These are phyloP conservation scores for Thamnophis elegans DNA, from an alignment of 2,797 vertebrate species.

Conservation along the genomic window DNA sequence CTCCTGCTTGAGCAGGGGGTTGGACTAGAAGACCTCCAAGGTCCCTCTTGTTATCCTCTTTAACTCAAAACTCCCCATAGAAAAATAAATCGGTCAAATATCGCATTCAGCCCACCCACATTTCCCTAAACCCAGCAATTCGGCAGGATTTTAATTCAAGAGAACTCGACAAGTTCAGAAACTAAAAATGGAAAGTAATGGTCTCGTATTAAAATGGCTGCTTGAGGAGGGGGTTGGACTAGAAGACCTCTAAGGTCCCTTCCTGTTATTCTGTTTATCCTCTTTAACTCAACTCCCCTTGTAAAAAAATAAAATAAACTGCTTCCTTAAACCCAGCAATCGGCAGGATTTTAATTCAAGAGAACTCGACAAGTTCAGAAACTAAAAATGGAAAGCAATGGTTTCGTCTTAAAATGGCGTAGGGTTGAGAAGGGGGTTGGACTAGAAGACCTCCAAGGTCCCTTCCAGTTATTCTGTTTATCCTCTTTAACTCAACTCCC, in stretches of 20 bases:
- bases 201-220: background rate
- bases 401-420: background rate
- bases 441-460: no score
- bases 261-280: background rate
- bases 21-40: background rate
- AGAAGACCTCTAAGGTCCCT: no score
- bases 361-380: no score
- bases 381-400: no score
- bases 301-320: slow-evolving; percentile 38
- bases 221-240: no score
- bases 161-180: no score
- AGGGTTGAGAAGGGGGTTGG: no score
- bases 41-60: slow-evolving; percentile 13
- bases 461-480: no score
- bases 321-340: no score
- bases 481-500: slow-evolving; percentile 33
- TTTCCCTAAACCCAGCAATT: background rate
- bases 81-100: slow-evolving; percentile 6
- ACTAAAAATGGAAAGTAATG: no score
- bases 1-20: background rate
- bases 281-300: slow-evolving; percentile 25
- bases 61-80: slow-evolving; percentile 31
- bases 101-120: background rate
- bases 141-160: no score
- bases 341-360: no score